A percentile compares a stretch with the other conserved stretches of the same genome.
phyloP scores from a whole-genome alignment of 2,797 vertebrate genomes.

The Chrosomus eos region DNA sequence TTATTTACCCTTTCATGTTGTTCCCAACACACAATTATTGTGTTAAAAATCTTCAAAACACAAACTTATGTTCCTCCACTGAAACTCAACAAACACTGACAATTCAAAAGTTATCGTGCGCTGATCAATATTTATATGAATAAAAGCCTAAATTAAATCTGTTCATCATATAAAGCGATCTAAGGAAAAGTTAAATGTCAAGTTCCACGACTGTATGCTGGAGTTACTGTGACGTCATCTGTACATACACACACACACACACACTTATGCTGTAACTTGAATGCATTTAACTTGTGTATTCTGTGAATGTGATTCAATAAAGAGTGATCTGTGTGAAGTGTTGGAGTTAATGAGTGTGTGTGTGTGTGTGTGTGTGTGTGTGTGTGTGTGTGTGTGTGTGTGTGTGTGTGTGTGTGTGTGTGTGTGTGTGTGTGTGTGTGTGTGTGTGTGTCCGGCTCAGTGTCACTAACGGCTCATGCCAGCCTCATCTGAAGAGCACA shows the following conservation, averaged over 20 bases:
- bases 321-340: background rate
- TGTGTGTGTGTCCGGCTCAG: conserved; percentile 45
- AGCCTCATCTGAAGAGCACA: conserved; percentile 75
- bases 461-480: conserved; percentile 67
- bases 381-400: too few species aligned
- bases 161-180: background rate
- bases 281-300: background rate
- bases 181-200: too few species aligned
- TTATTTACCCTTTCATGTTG: background rate
- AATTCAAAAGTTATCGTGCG: too few species aligned
- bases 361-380: too few species aligned
- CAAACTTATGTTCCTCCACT: background rate
- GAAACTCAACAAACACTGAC: background rate
- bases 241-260: too few species aligned
- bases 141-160: background rate
- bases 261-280: too few species aligned
- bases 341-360: conserved; percentile 49
- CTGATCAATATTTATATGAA: too few species aligned
- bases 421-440: too few species aligned
- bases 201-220: too few species aligned
- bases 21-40: background rate
- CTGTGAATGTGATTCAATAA: background rate
- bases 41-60: background rate
- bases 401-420: too few species aligned
- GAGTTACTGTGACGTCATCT: too few species aligned